phyloP scores from a whole-genome alignment of 2,113 vertebrate species.

The Phalacrocorax aristotelis region DNA sequence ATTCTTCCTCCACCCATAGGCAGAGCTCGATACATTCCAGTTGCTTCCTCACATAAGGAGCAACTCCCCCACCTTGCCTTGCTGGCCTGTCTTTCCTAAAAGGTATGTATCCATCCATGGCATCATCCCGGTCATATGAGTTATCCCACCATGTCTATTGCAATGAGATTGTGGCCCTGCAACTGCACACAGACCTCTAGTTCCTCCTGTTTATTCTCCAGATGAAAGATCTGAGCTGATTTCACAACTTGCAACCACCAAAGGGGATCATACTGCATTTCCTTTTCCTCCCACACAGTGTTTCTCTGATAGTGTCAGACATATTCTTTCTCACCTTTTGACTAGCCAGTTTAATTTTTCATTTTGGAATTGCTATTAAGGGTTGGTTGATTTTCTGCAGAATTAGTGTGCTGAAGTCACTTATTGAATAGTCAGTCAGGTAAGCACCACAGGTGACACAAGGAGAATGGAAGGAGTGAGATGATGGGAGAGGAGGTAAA shows the following conservation, averaged over 20 bases:
- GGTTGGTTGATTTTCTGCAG: not conserved
- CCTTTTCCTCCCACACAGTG: not conserved
- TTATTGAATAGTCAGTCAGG: not conserved
- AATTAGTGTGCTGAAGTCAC: not conserved
- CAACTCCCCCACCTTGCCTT: too few species aligned
- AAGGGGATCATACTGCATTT: not conserved
- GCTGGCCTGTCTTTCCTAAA: too few species aligned
- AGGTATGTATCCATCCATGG: too few species aligned
- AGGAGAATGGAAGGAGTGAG: not conserved
- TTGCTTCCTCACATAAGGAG: too few species aligned
- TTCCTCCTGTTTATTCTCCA: too few species aligned
- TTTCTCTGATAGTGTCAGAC: not conserved
- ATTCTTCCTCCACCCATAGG: too few species aligned
- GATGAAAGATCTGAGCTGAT: not conserved
- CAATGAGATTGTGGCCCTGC: too few species aligned
- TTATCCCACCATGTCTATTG: too few species aligned
- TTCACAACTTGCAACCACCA: not conserved
- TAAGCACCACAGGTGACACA: not conserved
- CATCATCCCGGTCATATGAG: too few species aligned
- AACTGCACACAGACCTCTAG: too few species aligned
- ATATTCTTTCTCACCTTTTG: not conserved
- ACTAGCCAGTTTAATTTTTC: not conserved
- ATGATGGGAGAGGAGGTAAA: not conserved
- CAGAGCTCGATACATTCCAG: too few species aligned
- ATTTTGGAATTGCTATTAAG: not conserved